These are phyloP conservation scores for Bedellia somnulentella DNA, from an alignment of 2,888 invertebrate species.

Conservation along the genomic window DNA sequence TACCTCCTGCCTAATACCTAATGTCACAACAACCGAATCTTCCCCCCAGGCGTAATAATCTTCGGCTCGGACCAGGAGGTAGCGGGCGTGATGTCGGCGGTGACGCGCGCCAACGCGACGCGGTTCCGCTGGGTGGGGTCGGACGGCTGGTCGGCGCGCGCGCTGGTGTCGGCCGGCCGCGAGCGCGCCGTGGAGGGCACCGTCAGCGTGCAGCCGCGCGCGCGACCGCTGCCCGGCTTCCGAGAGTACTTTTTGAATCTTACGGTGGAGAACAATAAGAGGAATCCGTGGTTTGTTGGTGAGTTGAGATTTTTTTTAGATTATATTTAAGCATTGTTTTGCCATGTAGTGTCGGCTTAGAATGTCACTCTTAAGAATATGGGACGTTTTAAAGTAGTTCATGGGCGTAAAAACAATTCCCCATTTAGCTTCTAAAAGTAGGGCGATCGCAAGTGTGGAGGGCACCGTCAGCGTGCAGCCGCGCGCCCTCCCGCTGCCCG, in stretches of 20 bases:
- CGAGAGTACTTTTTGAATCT: constrained; percentile 83
- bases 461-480: constrained; percentile 90
- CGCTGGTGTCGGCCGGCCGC: constrained; percentile 81
- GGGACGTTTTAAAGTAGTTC: too few species aligned
- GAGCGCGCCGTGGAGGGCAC: constrained; percentile 79
- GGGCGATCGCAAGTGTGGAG: constrained; percentile 72
- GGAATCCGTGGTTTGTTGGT: constrained; percentile 97
- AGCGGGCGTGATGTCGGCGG: constrained; percentile 91
- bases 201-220: constrained; percentile 90
- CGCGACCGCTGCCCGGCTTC: constrained; percentile 84
- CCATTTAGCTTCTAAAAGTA: too few species aligned
- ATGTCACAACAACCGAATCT: too few species aligned
- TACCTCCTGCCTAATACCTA: too few species aligned
- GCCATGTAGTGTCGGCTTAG: too few species aligned
- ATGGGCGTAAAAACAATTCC: too few species aligned
- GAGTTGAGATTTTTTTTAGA: too few species aligned
- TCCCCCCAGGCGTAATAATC: constrained; percentile 80
- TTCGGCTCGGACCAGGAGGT: constrained; percentile 97
- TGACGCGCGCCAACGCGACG: constrained; percentile 79
- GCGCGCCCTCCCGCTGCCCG: constrained; percentile 82
- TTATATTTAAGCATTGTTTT: too few species aligned
- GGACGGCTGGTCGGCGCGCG: constrained; percentile 92
- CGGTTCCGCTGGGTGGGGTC: constrained; percentile 94
- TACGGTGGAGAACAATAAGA: constrained; percentile 81
- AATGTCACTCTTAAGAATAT: too few species aligned